These are phyloP conservation scores for Beroe forskalii DNA, from an alignment of 37 sponge, comb jelly and placozoan species.

Conservation along the genomic window DNA sequence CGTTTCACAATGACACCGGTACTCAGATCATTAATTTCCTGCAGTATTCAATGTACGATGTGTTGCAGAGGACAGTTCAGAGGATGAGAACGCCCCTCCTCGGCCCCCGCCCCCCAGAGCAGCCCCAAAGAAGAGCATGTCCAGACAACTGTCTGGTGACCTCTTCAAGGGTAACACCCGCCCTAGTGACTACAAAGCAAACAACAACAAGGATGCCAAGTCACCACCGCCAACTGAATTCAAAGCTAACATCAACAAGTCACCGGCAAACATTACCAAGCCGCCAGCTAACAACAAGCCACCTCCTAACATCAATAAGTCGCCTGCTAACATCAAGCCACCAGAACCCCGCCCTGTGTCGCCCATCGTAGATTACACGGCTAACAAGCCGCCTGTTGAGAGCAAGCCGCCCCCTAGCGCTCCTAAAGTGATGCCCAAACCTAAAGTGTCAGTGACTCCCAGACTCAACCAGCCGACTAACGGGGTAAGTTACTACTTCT, in stretches of 20 bases:
- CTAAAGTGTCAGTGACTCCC: neutral
- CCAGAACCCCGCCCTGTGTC: neutral
- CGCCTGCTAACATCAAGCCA: neutral
- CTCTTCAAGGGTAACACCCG: neutral
- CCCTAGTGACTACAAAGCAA: constrained; percentile 41
- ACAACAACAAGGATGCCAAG: neutral
- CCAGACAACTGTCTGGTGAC: neutral
- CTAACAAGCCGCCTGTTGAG: neutral
- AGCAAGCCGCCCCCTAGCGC: constrained; percentile 6
- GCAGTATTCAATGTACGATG: no score
- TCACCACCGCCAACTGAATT: neutral
- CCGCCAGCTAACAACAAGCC: no score
- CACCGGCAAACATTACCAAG: no score
- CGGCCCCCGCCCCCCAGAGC: constrained; percentile 61
- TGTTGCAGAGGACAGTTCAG: constrained; percentile 31
- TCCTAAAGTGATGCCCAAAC: constrained; percentile 62
- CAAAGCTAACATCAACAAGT: neutral
- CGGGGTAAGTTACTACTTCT: neutral
- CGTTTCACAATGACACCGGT: no score
- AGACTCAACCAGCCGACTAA: neutral
- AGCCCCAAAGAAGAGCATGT: constrained; percentile 35
- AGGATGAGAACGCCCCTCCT: constrained; percentile 57
- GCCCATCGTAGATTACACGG: neutral
- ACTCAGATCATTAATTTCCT: no score
- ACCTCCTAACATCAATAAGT: no score